These are phyloP conservation scores for Lepus oiostolus DNA, from an alignment of 2,797 vertebrate genomes.

Conservation along the genomic window DNA sequence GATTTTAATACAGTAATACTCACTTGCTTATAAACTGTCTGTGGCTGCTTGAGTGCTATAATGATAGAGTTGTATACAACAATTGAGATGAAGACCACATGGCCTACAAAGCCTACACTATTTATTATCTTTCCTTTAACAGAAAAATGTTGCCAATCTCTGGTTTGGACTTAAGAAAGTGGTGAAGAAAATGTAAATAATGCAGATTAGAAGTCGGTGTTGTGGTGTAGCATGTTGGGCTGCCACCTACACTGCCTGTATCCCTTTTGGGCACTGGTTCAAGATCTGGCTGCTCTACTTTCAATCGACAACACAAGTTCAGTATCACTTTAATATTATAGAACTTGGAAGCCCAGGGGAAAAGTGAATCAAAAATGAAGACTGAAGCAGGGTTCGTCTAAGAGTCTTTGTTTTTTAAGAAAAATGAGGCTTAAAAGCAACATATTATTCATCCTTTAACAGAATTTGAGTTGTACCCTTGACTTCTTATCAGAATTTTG, in stretches of 20 bases:
- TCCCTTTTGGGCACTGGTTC: too few species aligned
- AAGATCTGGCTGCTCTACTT: too few species aligned
- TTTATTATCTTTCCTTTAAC: neutral
- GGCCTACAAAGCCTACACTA: neutral
- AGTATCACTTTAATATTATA: too few species aligned
- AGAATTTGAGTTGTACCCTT: neutral
- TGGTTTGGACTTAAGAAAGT: slow-evolving; percentile 27
- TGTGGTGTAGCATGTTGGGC: too few species aligned
- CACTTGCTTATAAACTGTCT: neutral
- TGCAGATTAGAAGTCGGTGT: neutral
- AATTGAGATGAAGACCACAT: neutral
- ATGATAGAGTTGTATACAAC: neutral
- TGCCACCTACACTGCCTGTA: too few species aligned
- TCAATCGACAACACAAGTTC: too few species aligned
- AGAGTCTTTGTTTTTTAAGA: neutral
- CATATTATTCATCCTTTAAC: neutral
- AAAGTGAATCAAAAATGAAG: neutral
- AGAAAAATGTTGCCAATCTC: neutral
- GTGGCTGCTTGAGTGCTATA: neutral
- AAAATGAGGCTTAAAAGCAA: neutral
- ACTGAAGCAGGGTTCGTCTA: neutral
- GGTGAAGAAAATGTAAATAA: neutral
- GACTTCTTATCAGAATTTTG: slow-evolving; percentile 21
- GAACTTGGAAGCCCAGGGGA: neutral
- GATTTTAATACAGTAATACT: neutral